Evolutionary conservation across 1,140 invertebrate genomes (phyloP).

Genomic region (Trinorchestia longiramus): DNA sequence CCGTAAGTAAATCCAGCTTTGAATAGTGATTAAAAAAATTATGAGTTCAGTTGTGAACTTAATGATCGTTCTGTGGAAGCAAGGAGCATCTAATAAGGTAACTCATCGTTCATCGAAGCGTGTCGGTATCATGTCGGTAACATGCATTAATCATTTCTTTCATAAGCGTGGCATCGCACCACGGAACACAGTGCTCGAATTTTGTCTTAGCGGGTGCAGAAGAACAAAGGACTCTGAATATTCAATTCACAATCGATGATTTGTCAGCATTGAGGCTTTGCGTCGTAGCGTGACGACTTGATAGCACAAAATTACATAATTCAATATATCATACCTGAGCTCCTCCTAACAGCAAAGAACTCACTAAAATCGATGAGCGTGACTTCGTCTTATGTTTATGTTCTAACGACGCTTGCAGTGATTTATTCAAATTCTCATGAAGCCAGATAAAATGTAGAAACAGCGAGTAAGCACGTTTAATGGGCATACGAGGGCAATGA

Average conservation of each 20-base stretch:
- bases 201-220: not conserved
- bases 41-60: not conserved
- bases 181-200: not conserved
- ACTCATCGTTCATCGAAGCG: not conserved
- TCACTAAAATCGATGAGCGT: not conserved
- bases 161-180: not conserved
- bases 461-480: too few relatives aligned
- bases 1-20: not conserved
- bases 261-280: conserved; percentile 27
- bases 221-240: conserved; percentile 23
- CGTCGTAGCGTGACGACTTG: conserved; percentile 2
- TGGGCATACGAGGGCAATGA: not conserved
- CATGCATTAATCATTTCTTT: not conserved
- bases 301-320: conserved; percentile 11
- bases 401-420: not conserved
- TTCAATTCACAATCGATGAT: conserved; percentile 31
- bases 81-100: not conserved
- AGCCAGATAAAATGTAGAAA: not conserved
- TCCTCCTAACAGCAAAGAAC: not conserved
- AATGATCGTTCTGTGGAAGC: not conserved
- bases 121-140: not conserved
- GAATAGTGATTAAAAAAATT: not conserved
- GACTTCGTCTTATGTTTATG: not conserved
- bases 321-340: not conserved
- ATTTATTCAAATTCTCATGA: not conserved